phyloP scores from a whole-genome alignment of 2,888 invertebrate genomes.

The Cataglyphis altisquamis region DNA sequence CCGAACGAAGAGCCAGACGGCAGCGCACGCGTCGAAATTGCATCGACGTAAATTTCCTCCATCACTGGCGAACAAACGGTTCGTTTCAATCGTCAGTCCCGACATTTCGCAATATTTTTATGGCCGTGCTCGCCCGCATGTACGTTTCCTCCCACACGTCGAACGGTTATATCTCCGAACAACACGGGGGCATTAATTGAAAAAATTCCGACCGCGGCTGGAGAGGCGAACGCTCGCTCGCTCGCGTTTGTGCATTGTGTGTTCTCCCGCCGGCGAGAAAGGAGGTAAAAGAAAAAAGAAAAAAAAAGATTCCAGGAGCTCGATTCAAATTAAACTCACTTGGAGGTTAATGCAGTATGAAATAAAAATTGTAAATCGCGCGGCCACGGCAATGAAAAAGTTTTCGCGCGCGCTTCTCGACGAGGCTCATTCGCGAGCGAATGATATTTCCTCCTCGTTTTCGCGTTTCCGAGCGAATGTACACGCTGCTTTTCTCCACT shows the following conservation, averaged over 20 bases:
- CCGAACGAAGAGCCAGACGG: conserved; percentile 23
- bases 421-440: conserved; percentile 29
- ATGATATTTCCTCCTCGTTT: conserved; percentile 32
- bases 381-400: conserved; percentile 33
- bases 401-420: conserved; percentile 44
- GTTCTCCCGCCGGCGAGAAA: conserved; percentile 1
- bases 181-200: conserved; percentile 55
- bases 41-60: conserved; percentile 50
- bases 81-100: conserved; percentile 47
- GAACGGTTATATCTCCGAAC: conserved; percentile 33
- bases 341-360: conserved; percentile 46
- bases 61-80: conserved; percentile 43
- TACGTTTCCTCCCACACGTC: conserved; percentile 30
- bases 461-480: background rate
- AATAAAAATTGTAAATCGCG: conserved; percentile 53
- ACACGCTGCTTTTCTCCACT: background rate
- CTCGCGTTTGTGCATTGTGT: conserved; percentile 31
- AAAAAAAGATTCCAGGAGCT: conserved; percentile 27
- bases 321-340: conserved; percentile 49
- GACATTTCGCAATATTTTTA: conserved; percentile 53
- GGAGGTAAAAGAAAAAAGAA: background rate
- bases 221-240: conserved; percentile 31
- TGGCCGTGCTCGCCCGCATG: conserved; percentile 11
- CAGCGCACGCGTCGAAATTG: conserved; percentile 15
- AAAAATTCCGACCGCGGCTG: conserved; percentile 43